Base-by-base conservation (phyloP, 30 jellyfish, hydroid and myxozoan genomes). In the Turritopsis dohrnii region DNA sequence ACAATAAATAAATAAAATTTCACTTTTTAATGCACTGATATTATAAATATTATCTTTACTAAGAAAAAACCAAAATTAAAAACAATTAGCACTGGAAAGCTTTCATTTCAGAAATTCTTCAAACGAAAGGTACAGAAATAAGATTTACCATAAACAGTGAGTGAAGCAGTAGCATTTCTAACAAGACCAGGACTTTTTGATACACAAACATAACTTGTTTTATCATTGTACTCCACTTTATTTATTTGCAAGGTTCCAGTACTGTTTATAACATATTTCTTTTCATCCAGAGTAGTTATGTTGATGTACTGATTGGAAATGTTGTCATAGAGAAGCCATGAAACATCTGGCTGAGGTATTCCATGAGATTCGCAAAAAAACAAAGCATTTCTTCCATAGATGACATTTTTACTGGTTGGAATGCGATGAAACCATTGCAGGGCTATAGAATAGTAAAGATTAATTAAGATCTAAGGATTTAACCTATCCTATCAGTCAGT, bases 151-250 rank as follows among this genome's bases (percentile, higher is more conserved):
- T 76, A 86, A 23, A 93, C 98, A 41, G 83, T 81, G 79, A 93
- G 81, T 29, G 84, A 17, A 18, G 96, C 98, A 30, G 96, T 71
- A 21, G 87, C 86, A 77, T 85, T 89, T 53, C 81, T 74, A 75
- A 53, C 82, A 52, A 84, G 76, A 17, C 96, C 94, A 53, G 98
- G 98, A 69, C 96, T 93, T 71, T 79, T 82, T 52, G 98, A 94
- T 28, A 81, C 41, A 66, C 98, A 93, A 0, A 54, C 84, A 83
- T 88, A 93, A 28, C 65, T 79, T 22, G 96, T 96, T 71, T 79
- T 80, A 80, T 93, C 96, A 8, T 53, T 66, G 79, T 52, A 28
- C 65, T 75, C 86, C 79, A 85, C 96, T 71, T 83, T 71, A 30
- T 65, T 20, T 27, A 93, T 88, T 16, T 71, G 54, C 74, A 93